Evolutionary conservation across 2,113 vertebrate species (phyloP), one percentile per base, ranked within the genome.

Genomic region (Galbula dea): DNA sequence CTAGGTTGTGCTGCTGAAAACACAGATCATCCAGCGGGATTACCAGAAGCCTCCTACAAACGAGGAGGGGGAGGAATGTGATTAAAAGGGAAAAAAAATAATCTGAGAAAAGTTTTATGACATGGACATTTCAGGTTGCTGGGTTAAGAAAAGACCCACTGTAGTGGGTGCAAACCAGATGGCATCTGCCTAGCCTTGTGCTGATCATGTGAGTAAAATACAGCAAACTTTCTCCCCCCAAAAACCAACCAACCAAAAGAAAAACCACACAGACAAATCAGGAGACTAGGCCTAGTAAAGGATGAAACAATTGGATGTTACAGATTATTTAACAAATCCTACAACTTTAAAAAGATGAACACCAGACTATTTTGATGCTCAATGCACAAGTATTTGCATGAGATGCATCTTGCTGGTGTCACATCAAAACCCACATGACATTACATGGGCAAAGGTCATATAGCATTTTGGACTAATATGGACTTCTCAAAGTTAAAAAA

Each of bases 21-120:
- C 7, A 86, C 24, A 93, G 45, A 11, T 58, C 41, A 51, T 16
- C 12, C 59, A 62, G 52, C 18, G 86, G 30, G 6, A 89, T 46
- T 73, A 68, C 22, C 3, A 61, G 21, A 4, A 87, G 9, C 15
- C 82, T 23, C 41, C 10, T 2, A 67, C 21, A 81, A 63, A 45
- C 11, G 71, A 29, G 5, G 3, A 0, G 6, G 3, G 4, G 11
- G 11, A 26, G 37, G 24, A 13, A 16, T 17, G 30, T 7, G 21
- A 43, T 23, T 7, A 66, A 36, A 58, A 67, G 45, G 13, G 4
- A 7, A 4, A 9, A 37, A 57, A 34, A 32, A 68, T 15, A 6
- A 59, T 22, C 11, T 48, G 27, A 63, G 5, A 41, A 48, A 61
- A 73, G 15, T 52, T 86, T 45, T n/a, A 68, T 17, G 23, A 30